Conservation (phyloP, 1,140 invertebrate genomes). For the Stegodyphus mimosarum region DNA sequence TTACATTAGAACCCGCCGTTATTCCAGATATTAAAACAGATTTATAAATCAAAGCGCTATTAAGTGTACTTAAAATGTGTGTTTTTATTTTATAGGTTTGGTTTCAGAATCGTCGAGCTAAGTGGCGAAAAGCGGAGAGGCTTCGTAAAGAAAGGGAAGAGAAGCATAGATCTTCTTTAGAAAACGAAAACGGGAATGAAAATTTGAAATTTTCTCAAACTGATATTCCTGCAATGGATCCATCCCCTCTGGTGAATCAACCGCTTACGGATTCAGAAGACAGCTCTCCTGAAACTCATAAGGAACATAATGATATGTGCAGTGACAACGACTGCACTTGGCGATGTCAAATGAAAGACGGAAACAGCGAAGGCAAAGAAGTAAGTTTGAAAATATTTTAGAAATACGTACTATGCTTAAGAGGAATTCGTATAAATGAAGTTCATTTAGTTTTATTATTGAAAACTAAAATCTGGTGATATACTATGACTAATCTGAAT, state of each 20-base stretch:
- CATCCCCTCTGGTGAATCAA: background rate
- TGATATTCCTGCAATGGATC: background rate
- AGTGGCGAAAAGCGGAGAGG: slow-evolving; percentile 92
- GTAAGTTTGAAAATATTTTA: background rate
- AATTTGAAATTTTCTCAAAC: slow-evolving; percentile 6
- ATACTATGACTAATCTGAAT: too few species aligned
- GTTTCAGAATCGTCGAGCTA: slow-evolving; percentile 94
- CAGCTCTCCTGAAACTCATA: background rate
- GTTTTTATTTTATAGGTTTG: slow-evolving; percentile 78
- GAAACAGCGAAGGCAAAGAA: background rate
- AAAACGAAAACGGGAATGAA: background rate
- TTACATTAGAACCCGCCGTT: too few species aligned
- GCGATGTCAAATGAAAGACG: slow-evolving; percentile 12
- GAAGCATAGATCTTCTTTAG: slow-evolving; percentile 58
- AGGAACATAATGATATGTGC: background rate
- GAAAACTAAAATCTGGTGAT: too few species aligned
- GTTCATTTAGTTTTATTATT: too few species aligned
- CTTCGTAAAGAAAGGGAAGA: slow-evolving; percentile 83
- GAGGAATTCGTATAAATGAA: background rate
- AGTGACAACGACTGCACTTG: slow-evolving; percentile 4
- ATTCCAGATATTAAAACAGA: too few species aligned
- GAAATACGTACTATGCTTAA: background rate
- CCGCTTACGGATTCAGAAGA: slow-evolving; percentile 22
- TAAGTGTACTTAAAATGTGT: background rate
- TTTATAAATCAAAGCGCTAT: too few species aligned